Evolutionary conservation across 2,113 vertebrate species (phyloP), one percentile per base, ranked within the genome.

Genomic region (Arothron firmamentum): DNA sequence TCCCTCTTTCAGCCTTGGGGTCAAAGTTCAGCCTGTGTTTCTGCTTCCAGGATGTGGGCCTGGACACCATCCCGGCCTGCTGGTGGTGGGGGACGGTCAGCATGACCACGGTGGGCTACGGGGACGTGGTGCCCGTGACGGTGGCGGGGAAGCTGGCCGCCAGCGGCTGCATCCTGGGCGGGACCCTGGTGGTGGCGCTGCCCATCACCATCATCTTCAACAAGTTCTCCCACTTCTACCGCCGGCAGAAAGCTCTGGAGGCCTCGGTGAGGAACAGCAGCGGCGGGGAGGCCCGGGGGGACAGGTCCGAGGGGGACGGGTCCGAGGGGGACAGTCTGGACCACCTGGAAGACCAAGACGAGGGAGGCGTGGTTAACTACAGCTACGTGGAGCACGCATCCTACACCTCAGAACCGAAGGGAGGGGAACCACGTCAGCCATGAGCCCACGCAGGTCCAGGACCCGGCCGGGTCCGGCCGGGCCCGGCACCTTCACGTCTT

Each of bases 11-110:
- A n/a, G n/a, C n/a, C n/a, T n/a, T n/a, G n/a, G n/a, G n/a, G 43
- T 45, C 43, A 45, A 14, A 45, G 16, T 2, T 10, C 47, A 10
- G 6, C 6, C 15, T 6, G 18, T 6, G 18, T 14, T 6, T 15
- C 7, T 50, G 23, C 56, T n/a, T 57, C 4, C 48, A 88, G 87
- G 92, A 94, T 0, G 93, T 91, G 0, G 96, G 96, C 48, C 93
- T 98, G 2, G 93, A 97, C 89, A 99, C 95, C 70, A 97, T 99
- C 86, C 97, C 97, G 0, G 96, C 95, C 4, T 98, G 96, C 90
- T 99, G 95, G 96, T 99, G 97, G 97, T 99, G 97, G 97, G 97
- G 96, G n/a, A 98, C 94, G 0, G 97, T 98, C 62, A 97, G 94
- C 91, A 98, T 99, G 96, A 98, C 97, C 59, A 99, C 97, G 0